Evolutionary conservation across 2,888 invertebrate species (phyloP), one percentile per base, ranked within the genome.

Genomic region (Drosophila niveifrons): DNA sequence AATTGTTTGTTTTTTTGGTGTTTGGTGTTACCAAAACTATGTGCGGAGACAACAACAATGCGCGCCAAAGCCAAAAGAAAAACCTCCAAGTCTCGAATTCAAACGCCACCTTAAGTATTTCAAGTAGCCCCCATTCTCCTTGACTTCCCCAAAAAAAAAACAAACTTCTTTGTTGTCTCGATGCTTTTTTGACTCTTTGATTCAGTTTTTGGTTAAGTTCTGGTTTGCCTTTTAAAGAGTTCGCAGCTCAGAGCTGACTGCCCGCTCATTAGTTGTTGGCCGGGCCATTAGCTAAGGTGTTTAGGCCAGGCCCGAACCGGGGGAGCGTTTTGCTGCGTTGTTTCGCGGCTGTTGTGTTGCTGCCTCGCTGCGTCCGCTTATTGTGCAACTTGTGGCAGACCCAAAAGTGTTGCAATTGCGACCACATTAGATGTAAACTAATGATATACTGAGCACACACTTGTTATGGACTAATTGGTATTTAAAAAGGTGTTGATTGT

Each of bases 391-490:
- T 65, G 69, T 51, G 78, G 78, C 61, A 75, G 75, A 64, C 64
- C 58, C 78, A 46, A 69, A 72, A 77, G 70, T 78, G 87, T 88
- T 83, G 88, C 78, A 83, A 86, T 69, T 63, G 66, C 66, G 59
- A 85, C 74, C 83, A 62, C 83, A 66, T 78, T 75, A 83, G 87
- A 85, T 85, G 83, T 76, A 61, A 78, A 66, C 84, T 86, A 83
- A 88, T 82, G 86, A 82, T 86, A 88, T 56, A 55, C 75, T 28
- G 48, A 75, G 51, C 75, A 73, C 44, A 58, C 41, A 75, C 55
- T 61, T 66, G 74, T 65, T 73, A 50, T 62, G 72, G 59, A 43
- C 86, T 88, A 78, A 82, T 86, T 85, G 86, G 68, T 73, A 61
- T 80, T 80, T 66, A 61, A 76, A 75, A 65, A 75, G 31, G 48